Conservation (phyloP, 2,888 invertebrate genomes). For the Druceiella hillmani region DNA sequence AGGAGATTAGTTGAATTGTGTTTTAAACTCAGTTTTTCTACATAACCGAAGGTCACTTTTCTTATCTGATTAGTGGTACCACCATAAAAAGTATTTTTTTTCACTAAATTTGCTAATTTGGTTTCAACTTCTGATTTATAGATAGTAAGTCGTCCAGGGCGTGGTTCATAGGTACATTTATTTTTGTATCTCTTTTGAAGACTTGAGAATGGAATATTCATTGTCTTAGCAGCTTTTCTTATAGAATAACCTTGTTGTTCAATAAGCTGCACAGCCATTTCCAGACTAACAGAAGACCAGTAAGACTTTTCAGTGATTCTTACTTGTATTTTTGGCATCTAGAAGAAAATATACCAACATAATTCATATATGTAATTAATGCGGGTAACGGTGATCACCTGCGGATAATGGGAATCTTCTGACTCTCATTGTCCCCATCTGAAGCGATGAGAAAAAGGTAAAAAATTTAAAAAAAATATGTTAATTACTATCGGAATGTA, state of each 20-base stretch:
- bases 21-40: background rate
- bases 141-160: constrained; percentile 22
- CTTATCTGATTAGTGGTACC: constrained; percentile 3
- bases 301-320: constrained; percentile 17
- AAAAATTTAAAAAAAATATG: too few species aligned
- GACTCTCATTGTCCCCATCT: too few species aligned
- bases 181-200: constrained; percentile 22
- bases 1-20: background rate
- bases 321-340: constrained; percentile 14
- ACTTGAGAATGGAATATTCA: constrained; percentile 23
- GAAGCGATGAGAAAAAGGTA: too few species aligned
- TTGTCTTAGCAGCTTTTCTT: constrained; percentile 22
- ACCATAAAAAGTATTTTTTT: constrained; percentile 11
- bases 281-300: constrained; percentile 19
- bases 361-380: too few species aligned
- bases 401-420: too few species aligned
- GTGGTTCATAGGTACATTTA: constrained; percentile 22
- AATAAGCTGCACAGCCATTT: constrained; percentile 15
- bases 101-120: constrained; percentile 19
- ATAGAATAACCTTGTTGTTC: constrained; percentile 17
- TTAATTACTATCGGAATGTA: too few species aligned
- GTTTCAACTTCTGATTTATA: constrained; percentile 22
- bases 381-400: too few species aligned
- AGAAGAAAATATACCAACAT: too few species aligned
- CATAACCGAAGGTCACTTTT: background rate